Evolutionary conservation across 2,797 vertebrate genomes (phyloP), one percentile per base, ranked within the genome.

Genomic region (Poliocrania exsul): DNA sequence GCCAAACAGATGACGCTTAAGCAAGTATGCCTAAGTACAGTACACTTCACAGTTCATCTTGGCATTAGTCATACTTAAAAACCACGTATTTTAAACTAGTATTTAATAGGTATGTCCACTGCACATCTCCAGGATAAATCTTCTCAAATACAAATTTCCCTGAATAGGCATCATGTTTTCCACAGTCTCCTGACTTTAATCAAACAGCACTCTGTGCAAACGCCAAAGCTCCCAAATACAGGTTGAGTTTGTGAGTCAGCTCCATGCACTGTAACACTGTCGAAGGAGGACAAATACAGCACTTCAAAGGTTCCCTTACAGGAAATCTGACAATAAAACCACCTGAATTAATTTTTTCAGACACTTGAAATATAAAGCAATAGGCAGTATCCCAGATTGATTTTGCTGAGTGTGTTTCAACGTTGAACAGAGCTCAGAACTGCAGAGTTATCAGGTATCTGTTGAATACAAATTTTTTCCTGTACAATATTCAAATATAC

Each of bases 51-150:
- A 87, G 74, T 89, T 95, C 93, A 81, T 91, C 70, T 86, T 37
- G 31, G 5, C 44, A 73, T 96, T 93, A 97, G 91, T 95, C 94
- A 96, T 58, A 86, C 54, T 86, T 79, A 23, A 81, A 80, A 82
- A 23, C 3, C 72, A 81, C 1, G 0, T 53, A 42, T 58, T 93
- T 93, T 62, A 84, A 95, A 81, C 38, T 29, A 42, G 24, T 70
- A 60, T 88, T 94, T 86, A 56, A 53, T 56, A 54, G 2, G 1
- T 65, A 23, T 50, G 87, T 75, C 72, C 91, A 90, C 82, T 86
- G 66, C 40, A 42, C 47, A 81, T 56, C 35, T 61, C 57, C 72
- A 51, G 37, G 25, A 81, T 70, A 86, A 38, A 37, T 57, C 51
- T 81, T 50, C 61, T 81, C 75, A 72, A 44, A 65, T 28, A 29